Percentiles rank a stretch among this genome's conserved stretches.
phyloP scores from a whole-genome alignment of 2,113 vertebrate genomes.

The Ahaetulla prasina region DNA sequence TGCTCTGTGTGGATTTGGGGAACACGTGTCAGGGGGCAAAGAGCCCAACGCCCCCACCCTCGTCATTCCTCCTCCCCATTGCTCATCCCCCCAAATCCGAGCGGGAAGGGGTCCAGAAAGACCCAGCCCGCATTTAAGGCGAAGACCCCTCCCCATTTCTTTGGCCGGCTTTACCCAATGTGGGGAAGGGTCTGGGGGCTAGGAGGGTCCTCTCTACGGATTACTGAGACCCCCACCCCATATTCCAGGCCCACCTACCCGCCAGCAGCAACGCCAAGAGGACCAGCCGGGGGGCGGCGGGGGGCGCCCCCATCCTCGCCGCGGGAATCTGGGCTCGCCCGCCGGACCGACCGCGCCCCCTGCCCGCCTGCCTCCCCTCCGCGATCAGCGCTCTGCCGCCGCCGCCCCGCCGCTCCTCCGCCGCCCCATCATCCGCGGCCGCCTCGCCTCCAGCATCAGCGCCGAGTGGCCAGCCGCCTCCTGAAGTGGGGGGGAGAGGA shows the following conservation, averaged over 20 bases:
- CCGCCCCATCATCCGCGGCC: background rate
- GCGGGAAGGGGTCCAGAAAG: no score
- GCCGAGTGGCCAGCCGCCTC: background rate
- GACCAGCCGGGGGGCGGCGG: slow-evolving; percentile 24
- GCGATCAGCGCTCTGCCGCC: slow-evolving; percentile 16
- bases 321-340: background rate
- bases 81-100: no score
- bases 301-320: background rate
- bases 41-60: no score
- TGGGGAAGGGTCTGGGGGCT: no score
- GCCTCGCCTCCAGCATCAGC: background rate
- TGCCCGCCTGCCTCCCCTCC: background rate
- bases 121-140: background rate
- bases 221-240: no score
- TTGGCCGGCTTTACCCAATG: no score
- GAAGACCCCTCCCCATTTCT: no score
- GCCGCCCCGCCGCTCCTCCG: slow-evolving; percentile 14
- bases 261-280: slow-evolving; percentile 33
- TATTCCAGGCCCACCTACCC: slow-evolving; percentile 24
- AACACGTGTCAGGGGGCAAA: no score
- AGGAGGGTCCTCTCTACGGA: no score
- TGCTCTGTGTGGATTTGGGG: no score
- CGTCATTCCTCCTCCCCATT: background rate
- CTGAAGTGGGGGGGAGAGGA: slow-evolving; percentile 6
- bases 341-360: background rate